Base-by-base conservation (phyloP, 1,140 invertebrate species). In the Cotesia vestalis region DNA sequence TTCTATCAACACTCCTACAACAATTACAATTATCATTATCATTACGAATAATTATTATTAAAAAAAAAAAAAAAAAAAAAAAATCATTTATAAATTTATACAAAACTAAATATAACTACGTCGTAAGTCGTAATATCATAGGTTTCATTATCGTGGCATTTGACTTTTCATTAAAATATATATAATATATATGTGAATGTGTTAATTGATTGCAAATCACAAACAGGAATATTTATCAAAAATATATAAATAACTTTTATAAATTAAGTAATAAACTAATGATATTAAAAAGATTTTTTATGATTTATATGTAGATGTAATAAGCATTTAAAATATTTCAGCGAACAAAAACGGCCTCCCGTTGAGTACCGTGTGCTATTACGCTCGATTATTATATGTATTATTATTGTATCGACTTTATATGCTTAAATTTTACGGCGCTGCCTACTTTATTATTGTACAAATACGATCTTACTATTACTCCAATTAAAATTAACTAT, bases 141-240 rank as follows among this genome's bases (percentile, higher is more conserved):
- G 51, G 34, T 67, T 67, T 67, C 35, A 67, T 67, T 40, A 35
- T 67, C 66, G 51, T 67, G 66, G 53, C 66, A 67, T 67, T 67
- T 67, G 66, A 67, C 66, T 67, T 9, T 67, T 40, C 27, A 67
- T 9, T 55, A 67, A 52, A 46, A 46, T 9, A 11, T 27, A 59
- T 59, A 27, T 34, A 20, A 59, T 59, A 59, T 59, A 20, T 17
- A 20, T 20, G 17, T 27, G 27, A 35, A 59, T 20, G 57, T 59
- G 57, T 27, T 51, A 46, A 66, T 66, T 66, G 63, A 66, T 66
- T 66, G 63, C 63, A 4, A 67, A 67, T 64, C 51, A 38, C 40
- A 12, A 64, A 64, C 62, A 46, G 17, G 4, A 17, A 27, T 27
- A 61, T 20, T 12, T 12, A 12, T 12, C 4, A 34, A 61, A 9